phyloP scores from a whole-genome alignment of 2,888 invertebrate species.

The Apocheima hispidaria region DNA sequence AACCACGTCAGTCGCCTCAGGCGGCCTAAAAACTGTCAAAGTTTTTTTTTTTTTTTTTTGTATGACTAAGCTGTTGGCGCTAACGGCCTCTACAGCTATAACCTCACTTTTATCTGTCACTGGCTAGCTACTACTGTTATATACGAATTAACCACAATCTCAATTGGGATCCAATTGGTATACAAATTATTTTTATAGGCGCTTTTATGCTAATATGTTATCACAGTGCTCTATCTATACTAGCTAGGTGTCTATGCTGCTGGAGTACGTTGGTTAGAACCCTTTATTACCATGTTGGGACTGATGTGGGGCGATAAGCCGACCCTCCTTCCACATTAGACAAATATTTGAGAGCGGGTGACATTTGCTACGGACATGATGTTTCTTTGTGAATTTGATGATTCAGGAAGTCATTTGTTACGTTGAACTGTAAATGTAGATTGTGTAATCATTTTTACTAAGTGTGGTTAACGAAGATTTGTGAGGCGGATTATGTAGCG shows the following conservation, averaged over 20 bases:
- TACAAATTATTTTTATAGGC: neutral
- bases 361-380: constrained; percentile 47
- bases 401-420: constrained; percentile 33
- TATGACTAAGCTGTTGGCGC: too few species aligned
- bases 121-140: too few species aligned
- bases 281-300: constrained; percentile 71
- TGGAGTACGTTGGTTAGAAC: constrained; percentile 38
- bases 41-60: too few species aligned
- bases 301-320: constrained; percentile 61
- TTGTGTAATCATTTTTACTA: neutral
- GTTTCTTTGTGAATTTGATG: constrained; percentile 39
- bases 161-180: neutral
- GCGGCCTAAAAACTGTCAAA: too few species aligned
- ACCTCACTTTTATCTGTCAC: too few species aligned
- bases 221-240: neutral
- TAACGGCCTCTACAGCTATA: too few species aligned
- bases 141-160: neutral
- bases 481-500: neutral
- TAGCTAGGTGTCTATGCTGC: neutral
- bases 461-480: neutral
- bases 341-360: constrained; percentile 52
- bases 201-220: neutral
- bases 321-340: constrained; percentile 55
- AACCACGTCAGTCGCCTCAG: too few species aligned
- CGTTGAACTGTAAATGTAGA: neutral